Percentiles rank a stretch among this genome's conserved stretches.
phyloP scores from a whole-genome alignment of 2,797 vertebrate species.

The Scleropages formosus region DNA sequence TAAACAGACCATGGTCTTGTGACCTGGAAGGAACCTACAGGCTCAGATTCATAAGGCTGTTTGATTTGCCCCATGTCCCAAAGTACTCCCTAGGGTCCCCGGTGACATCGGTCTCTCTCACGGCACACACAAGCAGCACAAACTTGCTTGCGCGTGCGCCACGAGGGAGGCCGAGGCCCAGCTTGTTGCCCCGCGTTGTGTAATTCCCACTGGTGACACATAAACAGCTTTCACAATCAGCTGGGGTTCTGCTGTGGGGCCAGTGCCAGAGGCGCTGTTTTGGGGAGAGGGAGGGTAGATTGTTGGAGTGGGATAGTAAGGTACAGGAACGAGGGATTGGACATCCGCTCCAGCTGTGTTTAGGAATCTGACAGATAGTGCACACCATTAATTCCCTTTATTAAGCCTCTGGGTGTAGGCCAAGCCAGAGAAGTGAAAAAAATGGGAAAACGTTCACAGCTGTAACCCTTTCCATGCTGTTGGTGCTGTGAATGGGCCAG shows the following conservation, averaged over 20 bases:
- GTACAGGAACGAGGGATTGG: conserved; percentile 61
- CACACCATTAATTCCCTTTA: conserved; percentile 79
- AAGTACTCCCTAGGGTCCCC: too few relatives aligned
- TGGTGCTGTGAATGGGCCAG: conserved; percentile 48
- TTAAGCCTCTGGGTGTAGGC: conserved; percentile 72
- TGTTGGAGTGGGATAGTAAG: conserved; percentile 52
- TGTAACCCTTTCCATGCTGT: conserved; percentile 69
- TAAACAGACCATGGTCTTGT: neutral
- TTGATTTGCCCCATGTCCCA: too few relatives aligned
- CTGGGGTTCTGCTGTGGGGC: conserved; percentile 63
- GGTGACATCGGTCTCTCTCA: neutral
- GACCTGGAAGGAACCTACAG: neutral
- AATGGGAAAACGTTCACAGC: conserved; percentile 67
- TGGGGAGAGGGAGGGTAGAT: conserved; percentile 33
- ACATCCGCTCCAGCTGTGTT: conserved; percentile 80
- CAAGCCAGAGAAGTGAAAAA: conserved; percentile 54
- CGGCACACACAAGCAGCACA: conserved; percentile 27
- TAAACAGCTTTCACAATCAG: conserved; percentile 76
- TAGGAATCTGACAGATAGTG: conserved; percentile 79
- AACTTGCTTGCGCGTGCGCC: conserved; percentile 1
- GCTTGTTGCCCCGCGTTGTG: conserved; percentile 67
- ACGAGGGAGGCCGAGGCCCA: neutral
- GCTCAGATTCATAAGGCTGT: neutral
- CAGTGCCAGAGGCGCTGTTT: conserved; percentile 51
- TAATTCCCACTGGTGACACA: conserved; percentile 64